Evolutionary conservation across 92 coral and sea anemone species (phyloP).

Genomic region (Nematostella vectensis): DNA sequence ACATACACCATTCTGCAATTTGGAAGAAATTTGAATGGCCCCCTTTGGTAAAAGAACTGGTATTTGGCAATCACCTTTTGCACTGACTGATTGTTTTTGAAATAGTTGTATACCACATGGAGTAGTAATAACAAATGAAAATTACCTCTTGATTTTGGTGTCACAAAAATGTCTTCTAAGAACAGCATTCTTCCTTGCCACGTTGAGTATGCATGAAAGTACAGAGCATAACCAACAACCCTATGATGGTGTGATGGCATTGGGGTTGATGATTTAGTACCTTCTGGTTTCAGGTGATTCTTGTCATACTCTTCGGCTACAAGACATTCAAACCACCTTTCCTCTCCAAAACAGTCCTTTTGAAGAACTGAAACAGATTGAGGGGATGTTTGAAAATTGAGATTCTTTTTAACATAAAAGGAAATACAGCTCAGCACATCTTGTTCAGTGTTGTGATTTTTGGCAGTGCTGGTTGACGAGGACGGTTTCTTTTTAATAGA

Average conservation of each 20-base stretch:
- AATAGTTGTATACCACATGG: background rate
- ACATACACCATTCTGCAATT: too few species aligned
- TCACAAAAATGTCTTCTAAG: constrained; percentile 76
- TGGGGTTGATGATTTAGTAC: background rate
- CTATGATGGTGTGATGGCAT: constrained; percentile 5
- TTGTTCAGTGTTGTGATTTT: too few species aligned
- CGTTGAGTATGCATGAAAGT: constrained; percentile 59
- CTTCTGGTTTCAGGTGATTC: constrained; percentile 1
- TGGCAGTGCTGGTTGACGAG: too few species aligned
- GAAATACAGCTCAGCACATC: too few species aligned
- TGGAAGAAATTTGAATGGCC: too few species aligned
- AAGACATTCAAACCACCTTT: constrained; percentile 60
- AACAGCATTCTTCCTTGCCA: constrained; percentile 80
- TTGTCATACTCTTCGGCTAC: constrained; percentile 88
- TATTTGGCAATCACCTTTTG: too few species aligned
- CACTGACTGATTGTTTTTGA: too few species aligned
- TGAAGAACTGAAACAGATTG: constrained; percentile 31
- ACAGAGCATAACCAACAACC: constrained; percentile 59
- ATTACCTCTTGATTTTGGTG: constrained; percentile 70
- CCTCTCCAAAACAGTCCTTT: constrained; percentile 80
- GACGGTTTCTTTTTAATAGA: too few species aligned
- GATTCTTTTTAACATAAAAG: background rate
- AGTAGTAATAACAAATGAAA: too few species aligned
- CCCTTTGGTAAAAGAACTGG: too few species aligned
- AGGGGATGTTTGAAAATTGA: background rate